phyloP scores from a whole-genome alignment of 1,140 invertebrate species.

The Lysiphlebus fabarum region DNA sequence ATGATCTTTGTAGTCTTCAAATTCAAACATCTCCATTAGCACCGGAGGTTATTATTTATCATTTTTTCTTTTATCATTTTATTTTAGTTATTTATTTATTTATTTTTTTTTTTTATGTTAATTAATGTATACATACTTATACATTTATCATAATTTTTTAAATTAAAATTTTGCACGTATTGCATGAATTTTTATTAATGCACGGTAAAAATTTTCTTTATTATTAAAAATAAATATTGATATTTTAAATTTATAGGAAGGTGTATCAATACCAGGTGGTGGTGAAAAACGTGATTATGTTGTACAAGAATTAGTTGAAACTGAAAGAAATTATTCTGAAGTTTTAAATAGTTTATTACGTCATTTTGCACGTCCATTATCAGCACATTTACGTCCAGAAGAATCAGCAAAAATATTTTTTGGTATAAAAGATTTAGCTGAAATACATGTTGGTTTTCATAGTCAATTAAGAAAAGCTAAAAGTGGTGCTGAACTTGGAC shows the following conservation, averaged over 20 bases:
- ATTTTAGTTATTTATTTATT: neutral
- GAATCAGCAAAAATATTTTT: conserved; percentile 81
- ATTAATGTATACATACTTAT: too few relatives aligned
- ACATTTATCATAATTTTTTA: too few relatives aligned
- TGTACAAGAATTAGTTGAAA: conserved; percentile 92
- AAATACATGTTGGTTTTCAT: conserved; percentile 82
- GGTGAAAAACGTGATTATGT: conserved; percentile 92
- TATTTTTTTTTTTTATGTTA: conserved; percentile 10
- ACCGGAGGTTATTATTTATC: conserved; percentile 47
- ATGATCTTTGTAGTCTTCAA: conserved; percentile 71
- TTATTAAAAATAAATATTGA: neutral
- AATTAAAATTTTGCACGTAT: neutral
- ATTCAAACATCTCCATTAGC: conserved; percentile 50
- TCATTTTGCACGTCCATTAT: conserved; percentile 78
- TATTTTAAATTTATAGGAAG: conserved; percentile 26
- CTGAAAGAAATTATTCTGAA: conserved; percentile 95
- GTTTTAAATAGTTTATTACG: conserved; percentile 84
- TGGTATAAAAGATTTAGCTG: conserved; percentile 82
- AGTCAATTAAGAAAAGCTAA: conserved; percentile 72
- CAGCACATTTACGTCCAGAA: conserved; percentile 66
- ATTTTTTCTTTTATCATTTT: conserved; percentile 27
- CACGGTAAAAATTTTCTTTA: neutral
- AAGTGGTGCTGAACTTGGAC: conserved; percentile 50
- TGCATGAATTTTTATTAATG: neutral
- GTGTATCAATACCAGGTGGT: conserved; percentile 48